These are phyloP conservation scores for Diadophis punctatus DNA, from an alignment of 2,113 vertebrate genomes.

Conservation along the genomic window DNA sequence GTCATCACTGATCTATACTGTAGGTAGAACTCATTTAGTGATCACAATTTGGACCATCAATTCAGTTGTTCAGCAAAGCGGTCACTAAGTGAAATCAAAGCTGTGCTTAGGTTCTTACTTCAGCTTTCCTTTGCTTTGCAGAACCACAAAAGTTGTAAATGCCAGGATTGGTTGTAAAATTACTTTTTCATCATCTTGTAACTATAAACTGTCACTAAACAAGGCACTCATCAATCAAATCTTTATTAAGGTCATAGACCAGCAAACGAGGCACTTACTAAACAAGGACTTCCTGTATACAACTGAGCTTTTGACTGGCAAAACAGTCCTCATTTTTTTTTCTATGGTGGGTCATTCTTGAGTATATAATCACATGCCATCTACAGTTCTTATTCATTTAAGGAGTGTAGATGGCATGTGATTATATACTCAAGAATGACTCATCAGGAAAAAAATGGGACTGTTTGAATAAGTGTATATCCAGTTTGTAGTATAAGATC, in stretches of 20 bases:
- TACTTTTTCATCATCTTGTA: neutral
- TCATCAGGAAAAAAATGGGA: no score
- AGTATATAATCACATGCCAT: neutral
- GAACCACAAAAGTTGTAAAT: neutral
- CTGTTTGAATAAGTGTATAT: neutral
- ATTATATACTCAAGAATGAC: no score
- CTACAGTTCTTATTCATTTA: neutral
- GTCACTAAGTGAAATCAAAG: neutral
- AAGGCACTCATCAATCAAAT: neutral
- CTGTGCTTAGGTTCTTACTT: neutral
- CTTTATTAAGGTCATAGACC: no score
- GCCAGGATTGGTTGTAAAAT: neutral
- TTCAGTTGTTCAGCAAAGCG: neutral
- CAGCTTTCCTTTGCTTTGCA: neutral
- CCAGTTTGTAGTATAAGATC: neutral
- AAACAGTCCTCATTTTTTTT: neutral
- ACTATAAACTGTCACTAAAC: neutral
- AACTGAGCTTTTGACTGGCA: neutral
- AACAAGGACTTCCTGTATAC: neutral
- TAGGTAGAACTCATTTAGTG: neutral
- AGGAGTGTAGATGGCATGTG: no score
- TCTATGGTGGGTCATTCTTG: neutral
- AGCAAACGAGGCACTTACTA: no score
- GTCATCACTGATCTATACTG: no score
- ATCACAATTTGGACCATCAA: neutral